Conservation (phyloP, 2,797 vertebrate genomes). For the Poeciliopsis infans region DNA sequence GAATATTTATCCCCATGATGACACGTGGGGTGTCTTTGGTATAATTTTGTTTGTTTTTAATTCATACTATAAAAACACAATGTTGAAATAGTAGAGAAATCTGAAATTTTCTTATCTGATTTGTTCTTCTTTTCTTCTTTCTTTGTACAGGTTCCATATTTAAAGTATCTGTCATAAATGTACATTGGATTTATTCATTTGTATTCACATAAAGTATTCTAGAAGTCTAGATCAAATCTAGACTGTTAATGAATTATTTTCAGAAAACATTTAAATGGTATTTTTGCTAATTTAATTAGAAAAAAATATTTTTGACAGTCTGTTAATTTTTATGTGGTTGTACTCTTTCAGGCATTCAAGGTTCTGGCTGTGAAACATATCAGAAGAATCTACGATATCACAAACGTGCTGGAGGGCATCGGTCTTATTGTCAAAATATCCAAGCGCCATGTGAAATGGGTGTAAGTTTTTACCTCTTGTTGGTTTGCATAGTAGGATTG, state of each 20-base stretch:
- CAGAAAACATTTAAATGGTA: not conserved
- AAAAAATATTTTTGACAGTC: not conserved
- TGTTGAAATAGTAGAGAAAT: too few relatives aligned
- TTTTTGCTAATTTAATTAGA: not conserved
- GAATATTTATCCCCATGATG: not conserved
- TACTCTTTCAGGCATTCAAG: conserved; percentile 83
- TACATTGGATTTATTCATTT: not conserved
- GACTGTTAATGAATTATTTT: not conserved
- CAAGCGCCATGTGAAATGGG: conserved; percentile 94
- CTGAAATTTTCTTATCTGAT: too few relatives aligned
- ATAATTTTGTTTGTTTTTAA: not conserved
- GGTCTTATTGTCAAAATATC: conserved; percentile 94
- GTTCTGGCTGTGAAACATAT: conserved; percentile 89
- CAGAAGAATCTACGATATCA: conserved; percentile 96
- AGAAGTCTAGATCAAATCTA: not conserved
- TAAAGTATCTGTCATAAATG: not conserved
- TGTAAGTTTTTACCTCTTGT: conserved; percentile 80
- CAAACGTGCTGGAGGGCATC: conserved; percentile 93
- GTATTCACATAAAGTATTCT: not conserved
- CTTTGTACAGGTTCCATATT: not conserved
- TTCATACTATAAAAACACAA: not conserved
- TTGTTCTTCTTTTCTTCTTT: not conserved
- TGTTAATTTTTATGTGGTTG: not conserved
- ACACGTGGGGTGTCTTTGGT: not conserved
- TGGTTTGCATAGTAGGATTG: not conserved